phyloP scores from a whole-genome alignment of 2,888 invertebrate species.

The Plagodis dolabraria region DNA sequence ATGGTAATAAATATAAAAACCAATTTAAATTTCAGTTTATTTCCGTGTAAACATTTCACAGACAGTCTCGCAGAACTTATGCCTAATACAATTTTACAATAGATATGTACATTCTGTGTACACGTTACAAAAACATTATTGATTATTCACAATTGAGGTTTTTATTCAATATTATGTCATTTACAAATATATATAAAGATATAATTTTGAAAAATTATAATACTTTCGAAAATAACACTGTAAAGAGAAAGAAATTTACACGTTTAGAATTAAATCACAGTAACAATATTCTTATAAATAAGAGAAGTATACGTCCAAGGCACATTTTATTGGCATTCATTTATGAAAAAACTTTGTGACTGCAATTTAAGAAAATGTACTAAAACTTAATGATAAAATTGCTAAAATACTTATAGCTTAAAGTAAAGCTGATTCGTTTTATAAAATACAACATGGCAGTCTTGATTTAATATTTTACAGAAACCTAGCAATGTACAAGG shows the following conservation, averaged over 20 bases:
- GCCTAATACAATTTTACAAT: conserved; percentile 34
- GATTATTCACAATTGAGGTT: too few relatives aligned
- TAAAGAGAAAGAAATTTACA: conserved; percentile 34
- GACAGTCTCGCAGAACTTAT: conserved; percentile 33
- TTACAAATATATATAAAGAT: too few relatives aligned
- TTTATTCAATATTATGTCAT: too few relatives aligned
- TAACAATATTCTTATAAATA: conserved; percentile 38
- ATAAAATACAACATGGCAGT: conserved; percentile 80
- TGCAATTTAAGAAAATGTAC: conserved; percentile 39
- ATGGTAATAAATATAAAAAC: too few relatives aligned
- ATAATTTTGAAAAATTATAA: too few relatives aligned
- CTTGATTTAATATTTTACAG: conserved; percentile 76
- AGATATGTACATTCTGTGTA: conserved; percentile 45
- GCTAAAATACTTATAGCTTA: conserved; percentile 78
- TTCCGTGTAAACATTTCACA: conserved; percentile 40
- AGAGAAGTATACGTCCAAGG: conserved; percentile 16
- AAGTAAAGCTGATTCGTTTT: conserved; percentile 79
- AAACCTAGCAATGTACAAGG: conserved; percentile 70
- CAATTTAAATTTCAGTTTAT: conserved; percentile 49
- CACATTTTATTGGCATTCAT: conserved; percentile 34
- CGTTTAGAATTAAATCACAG: conserved; percentile 65
- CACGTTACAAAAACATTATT: too few relatives aligned
- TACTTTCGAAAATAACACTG: too few relatives aligned
- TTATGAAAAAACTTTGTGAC: conserved; percentile 42
- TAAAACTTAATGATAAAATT: conserved; percentile 27